Evolutionary conservation across 2,888 invertebrate species (phyloP), one percentile per base, ranked within the genome.

Genomic region (Nemurella pictetii): DNA sequence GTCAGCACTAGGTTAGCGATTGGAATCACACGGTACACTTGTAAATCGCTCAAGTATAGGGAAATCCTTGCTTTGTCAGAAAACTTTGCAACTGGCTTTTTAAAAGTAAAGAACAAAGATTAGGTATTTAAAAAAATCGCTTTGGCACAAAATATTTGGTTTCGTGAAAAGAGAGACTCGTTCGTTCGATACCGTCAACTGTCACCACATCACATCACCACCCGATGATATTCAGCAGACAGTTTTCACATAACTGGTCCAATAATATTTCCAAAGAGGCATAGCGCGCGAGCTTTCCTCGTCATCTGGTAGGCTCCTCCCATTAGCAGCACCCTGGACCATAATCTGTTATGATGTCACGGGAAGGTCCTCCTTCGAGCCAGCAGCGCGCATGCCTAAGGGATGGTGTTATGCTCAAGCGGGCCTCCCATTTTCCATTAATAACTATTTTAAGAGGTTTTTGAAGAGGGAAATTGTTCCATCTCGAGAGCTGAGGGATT

Each of bases 191-290:
- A 20, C 1, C 2, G 55, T 55, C 55, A 55, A 55, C 55, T 55
- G 55, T 20, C 55, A 15, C 55, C 15, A 20, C 3, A 55, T 20
- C 55, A 12, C 55, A 55, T 55, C 55, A 20, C n/a, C 89, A 75
- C 9, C 5, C 9, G 28, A 30, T 30, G 78, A 78, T 78, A 27
- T 29, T 78, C 30, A 29, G 28, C 30, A 29, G 78, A 78, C 78
- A 78, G 78, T 30, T 78, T 30, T n/a, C 30, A 28, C 78, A 20
- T 78, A 15, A 78, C 78, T 78, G 78, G 30, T 78, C 27, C 75
- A 75, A n/a, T 28, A 28, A 55, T 55, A 55, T 55, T 75, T 26
- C 75, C 75, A 12, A 27, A 26, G 1, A 5, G 26, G 12, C 28
- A 78, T 27, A 78, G n/a, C n/a, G n/a, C n/a, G n/a, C n/a, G 5